Conservation (phyloP, 2,797 vertebrate species). For the Neosilurus mollespiculum region DNA sequence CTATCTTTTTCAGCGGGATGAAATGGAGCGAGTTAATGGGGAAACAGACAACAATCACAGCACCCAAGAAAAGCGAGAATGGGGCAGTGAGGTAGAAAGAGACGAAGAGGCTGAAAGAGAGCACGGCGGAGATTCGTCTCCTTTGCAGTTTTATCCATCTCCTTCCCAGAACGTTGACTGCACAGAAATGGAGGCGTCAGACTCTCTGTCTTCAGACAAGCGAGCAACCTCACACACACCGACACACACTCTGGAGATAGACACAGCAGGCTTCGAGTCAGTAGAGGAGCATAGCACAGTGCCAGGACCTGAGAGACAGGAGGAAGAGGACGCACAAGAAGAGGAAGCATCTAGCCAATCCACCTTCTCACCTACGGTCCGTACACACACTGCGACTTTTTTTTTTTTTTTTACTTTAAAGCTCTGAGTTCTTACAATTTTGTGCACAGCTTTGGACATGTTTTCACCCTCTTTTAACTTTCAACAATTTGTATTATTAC, state of each 20-base stretch:
- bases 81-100: conserved; percentile 6
- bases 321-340: conserved; percentile 24
- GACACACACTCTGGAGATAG: conserved; percentile 12
- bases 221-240: not conserved
- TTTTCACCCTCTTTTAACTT: not conserved
- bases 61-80: conserved; percentile 62
- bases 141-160: conserved; percentile 64
- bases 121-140: conserved; percentile 58
- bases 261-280: conserved; percentile 15
- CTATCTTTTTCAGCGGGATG: conserved; percentile 71
- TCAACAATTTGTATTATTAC: not conserved
- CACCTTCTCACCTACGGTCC: conserved; percentile 67
- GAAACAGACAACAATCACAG: conserved; percentile 63
- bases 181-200: conserved; percentile 33
- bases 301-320: conserved; percentile 9
- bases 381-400: not conserved
- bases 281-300: not conserved
- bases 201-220: conserved; percentile 25
- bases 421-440: not conserved
- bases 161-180: conserved; percentile 25
- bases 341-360: conserved; percentile 57
- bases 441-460: not conserved
- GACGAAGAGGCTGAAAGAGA: conserved; percentile 23
- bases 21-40: conserved; percentile 82
- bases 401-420: not conserved